phyloP scores from a whole-genome alignment of 2,888 invertebrate species.

The Blastobasis lacticolella region DNA sequence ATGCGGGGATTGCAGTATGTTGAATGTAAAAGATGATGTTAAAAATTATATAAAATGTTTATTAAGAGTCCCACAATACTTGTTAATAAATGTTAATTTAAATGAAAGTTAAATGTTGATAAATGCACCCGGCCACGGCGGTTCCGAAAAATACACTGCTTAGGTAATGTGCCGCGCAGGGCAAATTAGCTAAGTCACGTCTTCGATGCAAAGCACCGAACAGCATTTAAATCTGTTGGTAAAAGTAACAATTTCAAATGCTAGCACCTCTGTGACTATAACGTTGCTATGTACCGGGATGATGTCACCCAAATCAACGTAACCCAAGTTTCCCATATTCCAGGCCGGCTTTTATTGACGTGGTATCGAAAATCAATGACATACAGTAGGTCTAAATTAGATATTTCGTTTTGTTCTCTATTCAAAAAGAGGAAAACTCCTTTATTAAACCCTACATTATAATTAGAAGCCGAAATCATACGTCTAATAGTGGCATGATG shows the following conservation, averaged over 20 bases:
- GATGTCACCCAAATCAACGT: slow-evolving; percentile 16
- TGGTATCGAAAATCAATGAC: slow-evolving; percentile 14
- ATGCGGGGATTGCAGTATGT: too few relatives aligned
- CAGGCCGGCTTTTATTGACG: slow-evolving; percentile 7
- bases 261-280: slow-evolving; percentile 12
- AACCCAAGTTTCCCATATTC: slow-evolving; percentile 13
- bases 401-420: slow-evolving; percentile 2
- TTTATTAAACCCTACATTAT: slow-evolving; percentile 12
- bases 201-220: too few relatives aligned
- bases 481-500: slow-evolving; percentile 6
- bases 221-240: slow-evolving; percentile 14
- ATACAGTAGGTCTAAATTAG: slow-evolving; percentile 6
- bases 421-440: slow-evolving; percentile 10
- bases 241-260: slow-evolving; percentile 17
- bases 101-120: too few relatives aligned
- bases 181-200: too few relatives aligned
- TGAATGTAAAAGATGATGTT: too few relatives aligned
- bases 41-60: too few relatives aligned
- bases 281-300: slow-evolving; percentile 1
- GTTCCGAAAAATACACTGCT: too few relatives aligned
- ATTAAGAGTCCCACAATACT: too few relatives aligned
- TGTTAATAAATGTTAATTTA: too few relatives aligned
- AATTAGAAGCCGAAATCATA: slow-evolving; percentile 8
- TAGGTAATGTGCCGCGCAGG: too few relatives aligned
- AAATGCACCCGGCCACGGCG: too few relatives aligned